Evolutionary conservation across 2,888 invertebrate genomes (phyloP).

Genomic region (Cataglyphis livida): DNA sequence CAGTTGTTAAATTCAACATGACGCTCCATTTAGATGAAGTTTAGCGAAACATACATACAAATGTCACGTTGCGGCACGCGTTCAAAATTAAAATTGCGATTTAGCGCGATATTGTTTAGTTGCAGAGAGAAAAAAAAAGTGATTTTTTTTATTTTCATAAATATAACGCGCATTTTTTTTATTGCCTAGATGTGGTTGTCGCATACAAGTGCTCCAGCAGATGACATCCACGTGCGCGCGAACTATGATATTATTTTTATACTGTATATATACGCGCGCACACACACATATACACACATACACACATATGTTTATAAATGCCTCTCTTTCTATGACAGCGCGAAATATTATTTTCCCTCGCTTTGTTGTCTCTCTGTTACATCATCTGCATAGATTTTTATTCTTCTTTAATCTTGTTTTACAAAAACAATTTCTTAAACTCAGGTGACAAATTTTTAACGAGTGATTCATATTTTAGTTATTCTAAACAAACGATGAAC

Average conservation of each 20-base stretch:
- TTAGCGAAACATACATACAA: constrained; percentile 48
- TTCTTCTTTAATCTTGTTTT: constrained; percentile 46
- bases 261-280: constrained; percentile 54
- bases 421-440: constrained; percentile 58
- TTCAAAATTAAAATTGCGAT: constrained; percentile 68
- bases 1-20: constrained; percentile 30
- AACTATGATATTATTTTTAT: constrained; percentile 72
- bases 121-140: constrained; percentile 28
- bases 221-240: constrained; percentile 72
- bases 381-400: constrained; percentile 50
- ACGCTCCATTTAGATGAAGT: not conserved
- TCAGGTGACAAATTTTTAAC: constrained; percentile 45
- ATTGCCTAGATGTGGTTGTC: constrained; percentile 75
- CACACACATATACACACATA: constrained; percentile 56
- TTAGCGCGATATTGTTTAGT: constrained; percentile 3
- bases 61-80: constrained; percentile 59
- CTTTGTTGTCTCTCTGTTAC: constrained; percentile 31
- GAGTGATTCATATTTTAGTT: not conserved
- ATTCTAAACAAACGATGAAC: not conserved
- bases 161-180: constrained; percentile 63
- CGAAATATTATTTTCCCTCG: constrained; percentile 22
- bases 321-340: not conserved
- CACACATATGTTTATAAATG: constrained; percentile 57
- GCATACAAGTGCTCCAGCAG: constrained; percentile 70
- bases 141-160: constrained; percentile 68